A percentile compares a stretch with the other conserved stretches of the same genome.
phyloP scores from a whole-genome alignment of 2,113 vertebrate genomes.

The Rafetus swinhoei region DNA sequence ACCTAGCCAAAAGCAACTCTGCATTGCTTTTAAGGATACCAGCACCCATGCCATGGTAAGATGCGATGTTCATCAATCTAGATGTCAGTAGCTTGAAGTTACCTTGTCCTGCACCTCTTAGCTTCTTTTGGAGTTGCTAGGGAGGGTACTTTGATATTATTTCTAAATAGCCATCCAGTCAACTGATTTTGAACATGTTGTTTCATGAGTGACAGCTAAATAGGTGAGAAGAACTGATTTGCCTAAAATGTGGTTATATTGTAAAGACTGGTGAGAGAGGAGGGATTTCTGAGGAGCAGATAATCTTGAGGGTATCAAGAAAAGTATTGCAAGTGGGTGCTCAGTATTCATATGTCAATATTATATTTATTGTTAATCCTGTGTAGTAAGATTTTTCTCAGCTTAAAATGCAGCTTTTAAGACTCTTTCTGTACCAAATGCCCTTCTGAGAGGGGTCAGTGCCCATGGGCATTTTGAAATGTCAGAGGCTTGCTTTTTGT shows the following conservation, averaged over 20 bases:
- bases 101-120: background rate
- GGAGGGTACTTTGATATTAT: background rate
- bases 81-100: too few relatives aligned
- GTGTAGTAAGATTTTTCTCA: too few relatives aligned
- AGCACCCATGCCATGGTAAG: too few relatives aligned
- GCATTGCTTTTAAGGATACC: too few relatives aligned
- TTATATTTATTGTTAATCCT: background rate
- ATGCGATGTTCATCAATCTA: too few relatives aligned
- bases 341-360: background rate
- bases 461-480: background rate
- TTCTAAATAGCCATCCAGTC: background rate
- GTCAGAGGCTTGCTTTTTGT: background rate
- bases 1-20: too few relatives aligned
- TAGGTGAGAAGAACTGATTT: background rate
- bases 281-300: background rate
- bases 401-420: background rate
- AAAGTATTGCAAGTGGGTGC: background rate
- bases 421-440: background rate
- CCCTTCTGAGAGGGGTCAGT: background rate
- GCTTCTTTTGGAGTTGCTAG: background rate
- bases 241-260: background rate
- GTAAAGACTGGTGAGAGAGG: background rate
- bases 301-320: background rate
- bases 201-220: background rate
- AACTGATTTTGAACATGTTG: background rate